Evolutionary conservation across 92 coral and sea anemone species (phyloP), one percentile per base, ranked within the genome.

Genomic region (Diadumene lineata): DNA sequence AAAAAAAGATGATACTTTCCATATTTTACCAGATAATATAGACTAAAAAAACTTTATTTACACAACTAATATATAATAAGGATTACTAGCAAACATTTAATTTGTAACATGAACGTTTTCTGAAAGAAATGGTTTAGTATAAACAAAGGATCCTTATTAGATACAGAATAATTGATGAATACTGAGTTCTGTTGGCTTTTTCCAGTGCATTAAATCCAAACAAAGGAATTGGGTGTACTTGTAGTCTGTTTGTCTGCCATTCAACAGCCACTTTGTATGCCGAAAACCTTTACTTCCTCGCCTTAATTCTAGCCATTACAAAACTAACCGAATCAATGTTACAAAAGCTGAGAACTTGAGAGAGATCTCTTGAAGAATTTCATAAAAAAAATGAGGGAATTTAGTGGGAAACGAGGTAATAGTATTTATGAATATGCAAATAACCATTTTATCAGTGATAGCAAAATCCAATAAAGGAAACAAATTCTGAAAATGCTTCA

Each of bases 221-320:
- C 64, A 58, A 58, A 22, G 31, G 31, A 22, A 22, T 53, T 7
- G 64, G 29, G 31, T 58, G 64, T 25, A 22, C 31, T 22, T 22
- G 64, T 25, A 58, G 64, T 26, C 64, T 58, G 4, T 23, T 6
- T 58, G 64, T 58, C 64, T 58, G 31, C 11, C 64, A 58, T 32
- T 58, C 64, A 22, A 58, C 11, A 58, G 26, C 31, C 64, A 58
- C 31, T 38, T 38, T 38, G 48, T 38, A 38, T 38, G 48, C 7
- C 48, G 13, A 13, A 38, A 38, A 38, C 48, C 6, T 38, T 38
- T 4, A 38, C 48, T 38, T 38, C 48, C 48, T 38, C 13, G 48
- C 7, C 48, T 38, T 6, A 38, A 4, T 38, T 38, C 48, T 38
- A 38, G 6, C 6, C 13, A 38, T 6, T 38, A 38, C 48, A 38